Conservation (phyloP, 2,888 invertebrate species). For the Pammene fasciana region DNA sequence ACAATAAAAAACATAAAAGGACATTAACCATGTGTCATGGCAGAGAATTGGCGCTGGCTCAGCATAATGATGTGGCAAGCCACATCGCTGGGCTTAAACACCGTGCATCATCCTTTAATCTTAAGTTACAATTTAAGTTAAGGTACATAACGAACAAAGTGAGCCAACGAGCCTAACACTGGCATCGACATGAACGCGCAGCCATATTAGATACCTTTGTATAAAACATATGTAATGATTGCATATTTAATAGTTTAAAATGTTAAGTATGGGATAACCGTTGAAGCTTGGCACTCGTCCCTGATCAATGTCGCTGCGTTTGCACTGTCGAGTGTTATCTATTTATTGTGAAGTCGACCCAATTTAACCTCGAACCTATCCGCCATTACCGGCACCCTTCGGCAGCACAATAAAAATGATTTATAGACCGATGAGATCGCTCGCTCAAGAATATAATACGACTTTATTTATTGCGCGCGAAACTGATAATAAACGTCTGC, state of each 20-base stretch:
- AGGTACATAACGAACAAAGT: too few species aligned
- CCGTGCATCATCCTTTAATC: too few species aligned
- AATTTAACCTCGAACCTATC: conserved; percentile 66
- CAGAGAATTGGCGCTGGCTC: too few species aligned
- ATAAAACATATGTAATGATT: background rate
- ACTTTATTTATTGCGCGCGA: conserved; percentile 73
- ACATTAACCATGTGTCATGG: too few species aligned
- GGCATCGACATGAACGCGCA: too few species aligned
- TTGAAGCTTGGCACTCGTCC: conserved; percentile 25
- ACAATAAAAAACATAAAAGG: too few species aligned
- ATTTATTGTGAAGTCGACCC: conserved; percentile 69
- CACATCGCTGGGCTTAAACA: too few species aligned
- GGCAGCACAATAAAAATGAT: conserved; percentile 80
- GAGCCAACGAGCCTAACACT: too few species aligned
- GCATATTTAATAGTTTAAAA: background rate
- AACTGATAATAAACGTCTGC: conserved; percentile 74
- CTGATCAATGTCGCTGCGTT: conserved; percentile 37
- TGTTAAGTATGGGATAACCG: background rate
- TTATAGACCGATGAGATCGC: conserved; percentile 73
- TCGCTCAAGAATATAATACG: conserved; percentile 76
- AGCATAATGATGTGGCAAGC: too few species aligned
- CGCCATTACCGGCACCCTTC: conserved; percentile 71
- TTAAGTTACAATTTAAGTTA: too few species aligned
- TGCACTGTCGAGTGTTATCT: conserved; percentile 57
- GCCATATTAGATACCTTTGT: too few species aligned